Base-by-base conservation (phyloP, 2,113 vertebrate genomes). In the Geothlypis trichas region DNA sequence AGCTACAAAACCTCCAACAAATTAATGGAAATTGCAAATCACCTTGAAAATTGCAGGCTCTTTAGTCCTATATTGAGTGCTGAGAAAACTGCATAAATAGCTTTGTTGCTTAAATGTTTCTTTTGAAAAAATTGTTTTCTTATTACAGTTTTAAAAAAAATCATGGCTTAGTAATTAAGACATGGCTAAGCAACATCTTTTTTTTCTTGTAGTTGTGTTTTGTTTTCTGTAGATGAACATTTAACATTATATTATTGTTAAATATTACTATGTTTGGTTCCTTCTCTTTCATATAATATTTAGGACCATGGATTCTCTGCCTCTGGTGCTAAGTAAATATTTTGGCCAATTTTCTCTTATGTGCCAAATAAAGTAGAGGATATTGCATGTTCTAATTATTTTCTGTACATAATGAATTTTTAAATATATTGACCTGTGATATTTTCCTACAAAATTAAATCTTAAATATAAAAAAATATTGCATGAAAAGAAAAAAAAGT, bases 1-100 rank as follows among this genome's bases (percentile, higher is more conserved):
- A 93, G 84, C 89, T 91, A 93, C 87, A 95, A 95, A 96, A 95
- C 91, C 89, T 96, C 81, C 63, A 94, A 93, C 89, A 96, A 96
- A 97, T 96, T 94, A 96, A 90, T 95, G 78, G 59, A 95, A 96
- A 96, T 96, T 97, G 94, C 87, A 95, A 95, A 97, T 91, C 94
- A 97, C 96, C 95, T 96, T 97, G 91, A 96, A 97, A 97, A 96
- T 96, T 97, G 82, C 82, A 94, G 87, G 72, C 71, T 96, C 30
- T 95, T 96, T 85, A 91, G 78, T 88, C 54, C 46, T 91, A 62
- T 76, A 69, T 73, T 89, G 78, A 91, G 71, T 86, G 47, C 71
- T 59, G 84, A 80, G 78, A 74, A 92, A 95, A 93, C 72, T 62
- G 88, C 82, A 73, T 96, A 85, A 97, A 85, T 63, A 89, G n/a